Evolutionary conservation across 2,888 invertebrate species (phyloP).

Genomic region (Napeogenes sylphis): DNA sequence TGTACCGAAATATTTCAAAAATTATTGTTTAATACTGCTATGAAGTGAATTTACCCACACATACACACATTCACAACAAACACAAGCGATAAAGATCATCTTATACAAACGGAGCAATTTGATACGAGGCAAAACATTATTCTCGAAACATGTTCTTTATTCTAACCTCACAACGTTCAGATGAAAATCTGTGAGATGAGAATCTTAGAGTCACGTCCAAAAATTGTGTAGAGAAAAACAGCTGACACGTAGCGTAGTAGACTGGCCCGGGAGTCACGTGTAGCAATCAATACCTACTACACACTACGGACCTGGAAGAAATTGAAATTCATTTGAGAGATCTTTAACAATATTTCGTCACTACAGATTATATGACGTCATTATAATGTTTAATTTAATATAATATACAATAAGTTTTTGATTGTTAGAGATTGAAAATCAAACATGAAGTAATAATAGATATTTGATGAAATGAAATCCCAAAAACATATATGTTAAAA

Average conservation of each 20-base stretch:
- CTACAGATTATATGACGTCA: too few relatives aligned
- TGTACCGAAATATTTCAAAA: background rate
- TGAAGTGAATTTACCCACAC: background rate
- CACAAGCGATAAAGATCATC: background rate
- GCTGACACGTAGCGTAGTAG: background rate
- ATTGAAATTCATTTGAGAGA: too few relatives aligned
- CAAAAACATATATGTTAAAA: too few relatives aligned
- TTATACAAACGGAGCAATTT: background rate
- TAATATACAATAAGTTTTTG: too few relatives aligned
- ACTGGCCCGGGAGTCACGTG: background rate
- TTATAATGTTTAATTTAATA: too few relatives aligned
- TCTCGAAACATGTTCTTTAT: background rate
- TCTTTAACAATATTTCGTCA: too few relatives aligned
- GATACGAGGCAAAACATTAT: background rate
- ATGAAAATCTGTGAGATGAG: conserved; percentile 1
- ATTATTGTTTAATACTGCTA: background rate
- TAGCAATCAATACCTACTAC: background rate
- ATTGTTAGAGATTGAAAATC: too few relatives aligned
- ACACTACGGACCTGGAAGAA: background rate
- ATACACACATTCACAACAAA: too few relatives aligned
- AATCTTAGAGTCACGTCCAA: conserved; percentile 6
- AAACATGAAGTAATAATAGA: too few relatives aligned
- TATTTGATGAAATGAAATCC: too few relatives aligned
- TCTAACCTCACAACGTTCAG: background rate
- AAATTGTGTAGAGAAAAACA: conserved; percentile 1